phyloP scores from a whole-genome alignment of 1,140 invertebrate genomes.

The Oedothorax gibbosus region DNA sequence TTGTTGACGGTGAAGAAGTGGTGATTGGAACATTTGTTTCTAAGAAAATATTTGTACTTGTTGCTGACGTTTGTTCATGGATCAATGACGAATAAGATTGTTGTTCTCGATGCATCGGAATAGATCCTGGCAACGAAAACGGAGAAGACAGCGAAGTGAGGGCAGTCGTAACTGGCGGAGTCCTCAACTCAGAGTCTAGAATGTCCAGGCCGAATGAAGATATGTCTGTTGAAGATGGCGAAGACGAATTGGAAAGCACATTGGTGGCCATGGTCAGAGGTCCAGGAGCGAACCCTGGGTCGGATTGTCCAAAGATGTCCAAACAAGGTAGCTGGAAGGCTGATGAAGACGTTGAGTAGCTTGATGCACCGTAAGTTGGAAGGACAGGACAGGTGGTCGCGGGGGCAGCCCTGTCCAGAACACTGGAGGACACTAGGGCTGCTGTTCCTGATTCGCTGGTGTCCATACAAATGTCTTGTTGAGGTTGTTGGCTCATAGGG shows the following conservation, averaged over 20 bases:
- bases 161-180: constrained; percentile 28
- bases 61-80: constrained; percentile 6
- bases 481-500: background rate
- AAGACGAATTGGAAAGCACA: constrained; percentile 33
- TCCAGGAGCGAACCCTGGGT: constrained; percentile 26
- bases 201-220: constrained; percentile 39
- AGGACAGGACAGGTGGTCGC: background rate
- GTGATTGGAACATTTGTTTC: constrained; percentile 30
- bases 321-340: constrained; percentile 27
- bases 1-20: background rate
- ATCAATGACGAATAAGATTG: constrained; percentile 40
- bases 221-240: constrained; percentile 31
- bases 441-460: constrained; percentile 42
- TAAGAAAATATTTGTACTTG: constrained; percentile 47
- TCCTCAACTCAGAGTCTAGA: constrained; percentile 28
- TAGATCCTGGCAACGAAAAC: background rate
- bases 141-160: constrained; percentile 10
- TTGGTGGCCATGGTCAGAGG: constrained; percentile 33
- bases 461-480: constrained; percentile 11
- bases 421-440: constrained; percentile 40
- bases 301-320: constrained; percentile 1
- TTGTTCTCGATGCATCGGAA: constrained; percentile 6
- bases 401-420: constrained; percentile 20
- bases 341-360: background rate
- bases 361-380: constrained; percentile 4